Evolutionary conservation across 1,140 invertebrate genomes (phyloP), one percentile per base, ranked within the genome.

Genomic region (Orchestia grillus): DNA sequence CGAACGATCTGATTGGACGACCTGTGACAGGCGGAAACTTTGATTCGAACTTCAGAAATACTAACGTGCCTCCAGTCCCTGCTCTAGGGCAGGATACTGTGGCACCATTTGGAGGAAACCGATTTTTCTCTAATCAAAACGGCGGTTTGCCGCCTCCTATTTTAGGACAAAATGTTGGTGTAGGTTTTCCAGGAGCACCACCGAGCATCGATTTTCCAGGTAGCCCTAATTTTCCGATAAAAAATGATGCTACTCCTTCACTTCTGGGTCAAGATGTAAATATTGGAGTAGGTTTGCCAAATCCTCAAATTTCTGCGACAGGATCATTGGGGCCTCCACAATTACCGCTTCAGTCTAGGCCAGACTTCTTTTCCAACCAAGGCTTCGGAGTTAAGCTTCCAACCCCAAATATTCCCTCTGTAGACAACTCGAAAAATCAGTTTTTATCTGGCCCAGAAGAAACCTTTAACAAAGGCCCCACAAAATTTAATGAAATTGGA

Each of bases 1-100:
- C 92, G 44, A 94, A 94, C 44, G 92, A 94, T 94, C 11, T 94
- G 11, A 44, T 94, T 47, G 92, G 92, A 94, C 92, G 44, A 94
- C 92, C 92, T 44, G 92, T 45, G 40, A 44, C 44, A 94, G 44
- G 92, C 6, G 92, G 44, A 47, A 19, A 44, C 43, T 45, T 94
- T 40, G 44, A 94, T 40, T 47, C 16, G 28, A 91, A 77, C 36
- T 77, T 77, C 28, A 36, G 36, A 77, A 77, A 77, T 36, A 28
- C 15, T 77, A 23, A 23, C 36, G 15, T 43, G 41, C 88, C 41
- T 36, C 88, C 44, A 91, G 88, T 91, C 88, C 41, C 19, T 23
- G 41, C 3, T 11, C 41, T 41, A 36, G 88, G 41, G 41, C 88
- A 91, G 42, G 88, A 91, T 44, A 15, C 28, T 42, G 41, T 0